A percentile compares a stretch with the other conserved stretches of the same genome.
Conservation (phyloP, 2,888 invertebrate genomes). For the Rhynchonema sp. region DNA sequence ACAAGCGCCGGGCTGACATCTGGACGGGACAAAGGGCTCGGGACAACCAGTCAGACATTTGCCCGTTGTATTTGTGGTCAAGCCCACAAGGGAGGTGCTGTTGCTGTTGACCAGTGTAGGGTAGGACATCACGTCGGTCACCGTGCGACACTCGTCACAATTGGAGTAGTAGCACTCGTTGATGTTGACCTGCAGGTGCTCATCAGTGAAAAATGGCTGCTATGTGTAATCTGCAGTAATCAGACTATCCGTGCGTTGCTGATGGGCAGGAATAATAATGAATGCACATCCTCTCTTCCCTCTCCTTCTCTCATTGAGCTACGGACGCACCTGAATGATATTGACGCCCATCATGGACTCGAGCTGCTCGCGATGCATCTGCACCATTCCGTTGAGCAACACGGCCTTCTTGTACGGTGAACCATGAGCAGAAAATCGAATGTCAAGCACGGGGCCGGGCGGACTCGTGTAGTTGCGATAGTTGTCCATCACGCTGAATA, state of each 20-base stretch:
- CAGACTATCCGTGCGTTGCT: too few species aligned
- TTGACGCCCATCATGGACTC: slow-evolving; percentile 15
- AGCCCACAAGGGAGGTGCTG: slow-evolving; percentile 83
- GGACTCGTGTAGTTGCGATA: background rate
- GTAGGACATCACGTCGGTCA: slow-evolving; percentile 27
- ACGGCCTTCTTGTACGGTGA: slow-evolving; percentile 51
- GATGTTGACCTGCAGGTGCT: slow-evolving; percentile 97
- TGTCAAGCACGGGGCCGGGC: slow-evolving; percentile 15
- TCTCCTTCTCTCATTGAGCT: too few species aligned
- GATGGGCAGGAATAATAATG: too few species aligned
- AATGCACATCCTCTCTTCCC: too few species aligned
- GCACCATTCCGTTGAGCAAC: slow-evolving; percentile 72
- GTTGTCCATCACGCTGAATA: slow-evolving; percentile 68
- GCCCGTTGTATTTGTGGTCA: slow-evolving; percentile 47
- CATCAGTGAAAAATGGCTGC: too few species aligned
- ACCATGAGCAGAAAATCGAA: slow-evolving; percentile 20
- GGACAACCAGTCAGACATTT: slow-evolving; percentile 32
- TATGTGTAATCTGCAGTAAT: too few species aligned
- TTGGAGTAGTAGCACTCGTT: slow-evolving; percentile 35
- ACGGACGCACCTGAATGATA: slow-evolving; percentile 4
- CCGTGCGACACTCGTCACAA: slow-evolving; percentile 16
- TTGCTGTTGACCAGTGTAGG: slow-evolving; percentile 83
- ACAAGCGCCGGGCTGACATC: slow-evolving; percentile 71
- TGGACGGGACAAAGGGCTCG: slow-evolving; percentile 70
- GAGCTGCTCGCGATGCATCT: slow-evolving; percentile 70